A percentile compares a stretch with the other conserved stretches of the same genome.
Evolutionary conservation across 2,113 vertebrate genomes (phyloP).

Genomic region (Prionailurus bengalensis): DNA sequence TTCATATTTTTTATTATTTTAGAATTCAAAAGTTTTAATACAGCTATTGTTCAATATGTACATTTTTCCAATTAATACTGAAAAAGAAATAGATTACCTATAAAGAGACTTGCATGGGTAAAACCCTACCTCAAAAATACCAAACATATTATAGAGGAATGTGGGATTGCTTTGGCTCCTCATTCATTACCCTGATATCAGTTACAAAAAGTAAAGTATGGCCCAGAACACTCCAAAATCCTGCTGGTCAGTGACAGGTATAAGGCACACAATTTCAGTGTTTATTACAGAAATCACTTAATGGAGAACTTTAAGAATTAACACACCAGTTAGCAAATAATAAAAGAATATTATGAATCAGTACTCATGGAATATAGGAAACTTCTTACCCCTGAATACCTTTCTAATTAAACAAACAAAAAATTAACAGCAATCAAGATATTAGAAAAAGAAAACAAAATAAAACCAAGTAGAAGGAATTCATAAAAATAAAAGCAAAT

Average conservation of each 20-base stretch:
- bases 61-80: conserved; percentile 17
- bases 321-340: background rate
- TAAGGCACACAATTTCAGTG: background rate
- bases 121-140: background rate
- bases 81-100: background rate
- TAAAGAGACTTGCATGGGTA: background rate
- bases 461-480: background rate
- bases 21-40: conserved; percentile 2
- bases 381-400: background rate
- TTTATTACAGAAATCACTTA: background rate
- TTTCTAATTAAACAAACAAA: conserved; percentile 29
- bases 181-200: background rate
- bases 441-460: background rate
- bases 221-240: background rate
- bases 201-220: background rate
- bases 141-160: background rate
- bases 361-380: background rate
- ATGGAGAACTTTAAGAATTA: background rate
- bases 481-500: background rate
- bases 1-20: conserved; percentile 45
- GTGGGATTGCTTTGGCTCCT: background rate
- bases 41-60: background rate
- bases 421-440: background rate
- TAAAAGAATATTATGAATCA: background rate
- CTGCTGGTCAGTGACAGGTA: background rate